phyloP scores from a whole-genome alignment of 2,888 invertebrate genomes.

The Platycheirus albimanus region DNA sequence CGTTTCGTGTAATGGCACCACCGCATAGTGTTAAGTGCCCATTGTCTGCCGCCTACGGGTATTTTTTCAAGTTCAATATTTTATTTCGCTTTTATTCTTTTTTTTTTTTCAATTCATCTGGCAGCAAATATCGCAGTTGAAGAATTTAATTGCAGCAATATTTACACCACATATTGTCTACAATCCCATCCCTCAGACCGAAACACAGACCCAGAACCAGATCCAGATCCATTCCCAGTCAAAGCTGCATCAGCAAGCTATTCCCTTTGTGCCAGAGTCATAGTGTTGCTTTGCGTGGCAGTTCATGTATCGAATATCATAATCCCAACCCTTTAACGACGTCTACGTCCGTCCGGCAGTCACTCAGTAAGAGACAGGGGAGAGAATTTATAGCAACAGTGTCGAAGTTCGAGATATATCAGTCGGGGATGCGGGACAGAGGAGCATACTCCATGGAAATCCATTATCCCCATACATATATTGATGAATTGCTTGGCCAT shows the following conservation, averaged over 20 bases:
- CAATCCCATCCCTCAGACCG: background rate
- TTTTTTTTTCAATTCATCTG: slow-evolving; percentile 47
- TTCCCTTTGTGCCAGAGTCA: slow-evolving; percentile 51
- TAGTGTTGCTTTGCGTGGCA: slow-evolving; percentile 52
- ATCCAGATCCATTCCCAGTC: no score
- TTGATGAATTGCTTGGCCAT: slow-evolving; percentile 70
- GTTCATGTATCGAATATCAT: slow-evolving; percentile 65
- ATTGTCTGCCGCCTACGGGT: slow-evolving; percentile 71
- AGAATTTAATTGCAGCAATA: slow-evolving; percentile 72
- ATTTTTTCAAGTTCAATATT: slow-evolving; percentile 71
- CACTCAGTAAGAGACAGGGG: slow-evolving; percentile 37
- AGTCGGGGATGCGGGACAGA: slow-evolving; percentile 6
- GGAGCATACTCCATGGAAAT: slow-evolving; percentile 55
- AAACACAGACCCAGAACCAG: no score
- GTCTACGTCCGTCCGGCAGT: slow-evolving; percentile 16
- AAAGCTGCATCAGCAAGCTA: background rate
- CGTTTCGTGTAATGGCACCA: slow-evolving; percentile 46
- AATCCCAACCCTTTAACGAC: slow-evolving; percentile 11
- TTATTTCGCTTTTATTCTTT: slow-evolving; percentile 58
- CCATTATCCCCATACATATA: slow-evolving; percentile 65
- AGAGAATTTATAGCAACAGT: slow-evolving; percentile 53
- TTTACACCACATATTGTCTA: slow-evolving; percentile 62
- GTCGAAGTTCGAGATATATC: slow-evolving; percentile 30
- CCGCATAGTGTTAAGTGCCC: slow-evolving; percentile 63
- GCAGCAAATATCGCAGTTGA: slow-evolving; percentile 61